A percentile compares a stretch with the other conserved stretches of the same genome.
These are phyloP conservation scores for Megastigmus dorsalis DNA, from an alignment of 2,888 invertebrate genomes.

Conservation along the genomic window DNA sequence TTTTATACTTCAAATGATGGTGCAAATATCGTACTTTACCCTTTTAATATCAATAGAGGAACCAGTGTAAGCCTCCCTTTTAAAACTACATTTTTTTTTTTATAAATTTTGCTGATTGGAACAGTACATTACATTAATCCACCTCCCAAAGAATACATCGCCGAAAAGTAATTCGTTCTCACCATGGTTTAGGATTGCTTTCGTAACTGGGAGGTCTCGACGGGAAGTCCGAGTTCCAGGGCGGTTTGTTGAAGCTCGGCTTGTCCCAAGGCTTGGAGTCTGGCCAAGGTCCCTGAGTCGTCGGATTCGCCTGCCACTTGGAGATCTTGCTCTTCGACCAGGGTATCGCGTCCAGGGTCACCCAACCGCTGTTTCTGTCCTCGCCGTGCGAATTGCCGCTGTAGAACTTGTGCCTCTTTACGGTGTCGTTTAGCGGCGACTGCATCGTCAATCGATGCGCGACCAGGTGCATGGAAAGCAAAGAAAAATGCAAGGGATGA, in stretches of 20 bases:
- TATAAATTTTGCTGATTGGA: too few relatives aligned
- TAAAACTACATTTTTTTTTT: too few relatives aligned
- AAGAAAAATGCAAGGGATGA: background rate
- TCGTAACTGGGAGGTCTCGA: conserved; percentile 64
- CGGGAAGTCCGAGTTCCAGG: conserved; percentile 66
- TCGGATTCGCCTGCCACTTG: conserved; percentile 83
- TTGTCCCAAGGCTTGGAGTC: conserved; percentile 70
- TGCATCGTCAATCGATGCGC: too few relatives aligned
- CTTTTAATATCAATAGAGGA: too few relatives aligned
- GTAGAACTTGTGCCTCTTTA: conserved; percentile 69
- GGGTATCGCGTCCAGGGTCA: conserved; percentile 84
- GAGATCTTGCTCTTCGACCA: conserved; percentile 88
- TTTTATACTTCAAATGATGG: too few relatives aligned
- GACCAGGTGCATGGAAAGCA: background rate
- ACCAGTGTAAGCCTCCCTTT: too few relatives aligned
- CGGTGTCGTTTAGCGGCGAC: conserved; percentile 64
- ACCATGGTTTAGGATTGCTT: conserved; percentile 68
- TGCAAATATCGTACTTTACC: too few relatives aligned
- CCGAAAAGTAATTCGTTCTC: conserved; percentile 23
- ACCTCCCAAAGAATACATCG: too few relatives aligned
- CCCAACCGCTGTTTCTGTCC: conserved; percentile 85
- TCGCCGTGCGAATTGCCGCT: conserved; percentile 76
- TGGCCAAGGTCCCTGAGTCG: conserved; percentile 70
- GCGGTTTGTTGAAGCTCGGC: conserved; percentile 66
- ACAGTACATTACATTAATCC: too few relatives aligned